Evolutionary conservation across 2,113 vertebrate genomes (phyloP), one percentile per base, ranked within the genome.

Genomic region (Megalops atlanticus): DNA sequence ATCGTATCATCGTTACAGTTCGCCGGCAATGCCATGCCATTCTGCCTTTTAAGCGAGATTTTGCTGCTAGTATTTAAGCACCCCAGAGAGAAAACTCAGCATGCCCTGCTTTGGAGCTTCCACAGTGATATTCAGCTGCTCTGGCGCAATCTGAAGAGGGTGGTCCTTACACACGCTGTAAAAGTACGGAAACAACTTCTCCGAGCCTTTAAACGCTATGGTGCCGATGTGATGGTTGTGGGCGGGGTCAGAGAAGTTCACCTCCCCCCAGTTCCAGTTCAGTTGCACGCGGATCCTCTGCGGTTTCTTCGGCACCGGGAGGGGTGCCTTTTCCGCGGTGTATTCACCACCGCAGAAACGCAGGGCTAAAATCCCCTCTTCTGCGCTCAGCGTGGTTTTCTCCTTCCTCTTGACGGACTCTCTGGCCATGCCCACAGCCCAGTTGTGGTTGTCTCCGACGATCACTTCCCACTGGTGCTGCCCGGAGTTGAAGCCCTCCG

Each of bases 121-220:
- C 2, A 38, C 69, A 18, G 2, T 18, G 18, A 71, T 18, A 33
- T 27, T 36, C 11, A 36, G 3, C 21, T 77, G 77, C 16, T 45
- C 41, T 6, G 83, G 79, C 45, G 81, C 40, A 68, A 87, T 84
- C 40, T 52, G 77, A 24, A 87, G 58, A 2, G 83, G 79, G 74
- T 84, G 76, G 11, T 45, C 70, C 38, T 78, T 80, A 35, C 84
- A 84, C 41, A 80, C 78, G 43, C 21, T 85, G 72, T 84, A 86
- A 79, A 88, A 88, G 14, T 86, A 88, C 11, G 87, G 87, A 14
- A 82, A 88, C 14, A 85, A 78, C 36, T 5, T 84, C 47, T 88
- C 87, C 8, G 10, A 77, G 47, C 84, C 85, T 8, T 64, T 21
- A 18, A 82, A 47, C 64, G 84, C 84, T 36, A 86, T 83, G 0